phyloP scores from a whole-genome alignment of 2,888 invertebrate species.

The Rhingia campestris region DNA sequence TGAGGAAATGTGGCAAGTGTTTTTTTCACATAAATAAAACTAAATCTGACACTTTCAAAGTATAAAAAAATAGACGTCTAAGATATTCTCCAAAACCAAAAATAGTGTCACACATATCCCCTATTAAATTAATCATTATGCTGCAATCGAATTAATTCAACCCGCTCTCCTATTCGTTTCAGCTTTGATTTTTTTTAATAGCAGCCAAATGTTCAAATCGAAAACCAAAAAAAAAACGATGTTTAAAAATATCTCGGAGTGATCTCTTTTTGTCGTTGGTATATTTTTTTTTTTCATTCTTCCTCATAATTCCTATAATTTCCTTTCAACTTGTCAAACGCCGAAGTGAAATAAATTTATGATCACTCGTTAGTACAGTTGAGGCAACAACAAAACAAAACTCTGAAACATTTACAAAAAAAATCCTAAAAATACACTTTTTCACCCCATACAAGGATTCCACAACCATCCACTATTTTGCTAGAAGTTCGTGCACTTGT shows the following conservation, averaged over 20 bases:
- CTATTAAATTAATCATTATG: slow-evolving; percentile 53
- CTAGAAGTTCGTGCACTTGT: slow-evolving; percentile 72
- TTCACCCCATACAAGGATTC: slow-evolving; percentile 73
- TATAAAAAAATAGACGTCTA: no score
- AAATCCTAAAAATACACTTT: slow-evolving; percentile 68
- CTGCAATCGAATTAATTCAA: slow-evolving; percentile 33
- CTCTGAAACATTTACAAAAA: slow-evolving; percentile 46
- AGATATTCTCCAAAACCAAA: neutral
- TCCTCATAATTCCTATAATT: slow-evolving; percentile 66
- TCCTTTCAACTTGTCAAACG: slow-evolving; percentile 72
- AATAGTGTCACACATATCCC: slow-evolving; percentile 1
- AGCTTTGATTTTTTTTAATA: slow-evolving; percentile 25
- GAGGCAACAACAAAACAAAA: slow-evolving; percentile 44
- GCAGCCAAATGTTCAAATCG: slow-evolving; percentile 61
- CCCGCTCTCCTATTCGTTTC: neutral
- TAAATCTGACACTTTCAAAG: no score
- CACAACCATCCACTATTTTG: slow-evolving; percentile 63
- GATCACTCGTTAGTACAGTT: slow-evolving; percentile 68
- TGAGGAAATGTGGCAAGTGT: no score
- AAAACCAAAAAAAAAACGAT: slow-evolving; percentile 33
- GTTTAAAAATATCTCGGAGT: slow-evolving; percentile 62
- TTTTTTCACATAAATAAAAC: no score
- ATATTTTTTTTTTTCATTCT: neutral
- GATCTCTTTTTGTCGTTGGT: slow-evolving; percentile 26
- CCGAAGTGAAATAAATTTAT: slow-evolving; percentile 68